phyloP scores from a whole-genome alignment of 2,797 vertebrate species.

The Sphenodon punctatus region DNA sequence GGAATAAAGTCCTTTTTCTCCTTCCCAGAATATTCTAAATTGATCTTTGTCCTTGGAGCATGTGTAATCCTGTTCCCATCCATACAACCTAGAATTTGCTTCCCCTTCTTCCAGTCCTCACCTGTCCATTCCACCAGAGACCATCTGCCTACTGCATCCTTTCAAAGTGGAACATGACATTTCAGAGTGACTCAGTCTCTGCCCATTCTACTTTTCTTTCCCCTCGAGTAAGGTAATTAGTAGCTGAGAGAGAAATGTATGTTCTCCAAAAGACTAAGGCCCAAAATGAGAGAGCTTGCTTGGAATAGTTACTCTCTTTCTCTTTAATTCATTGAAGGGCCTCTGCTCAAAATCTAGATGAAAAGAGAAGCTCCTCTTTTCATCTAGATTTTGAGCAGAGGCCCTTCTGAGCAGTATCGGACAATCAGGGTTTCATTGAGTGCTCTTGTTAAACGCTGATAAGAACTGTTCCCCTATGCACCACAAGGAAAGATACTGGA shows the following conservation, averaged over 20 bases:
- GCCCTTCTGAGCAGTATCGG: no score
- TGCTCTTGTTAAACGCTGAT: not conserved
- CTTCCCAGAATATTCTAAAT: not conserved
- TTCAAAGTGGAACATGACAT: slow-evolving; percentile 5
- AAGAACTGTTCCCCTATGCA: not conserved
- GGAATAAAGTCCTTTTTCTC: not conserved
- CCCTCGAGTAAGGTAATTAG: no score
- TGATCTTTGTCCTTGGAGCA: slow-evolving; percentile 21
- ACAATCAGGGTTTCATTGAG: no score
- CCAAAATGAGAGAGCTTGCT: no score
- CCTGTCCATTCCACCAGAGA: not conserved
- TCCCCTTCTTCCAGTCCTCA: not conserved
- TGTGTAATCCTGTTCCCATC: not conserved
- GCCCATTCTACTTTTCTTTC: not conserved
- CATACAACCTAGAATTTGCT: not conserved
- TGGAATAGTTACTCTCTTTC: no score
- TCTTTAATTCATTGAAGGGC: no score
- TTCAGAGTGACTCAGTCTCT: not conserved
- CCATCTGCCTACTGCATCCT: not conserved
- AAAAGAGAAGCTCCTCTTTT: no score
- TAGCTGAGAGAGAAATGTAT: no score
- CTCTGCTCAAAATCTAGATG: no score
- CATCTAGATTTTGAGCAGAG: no score
- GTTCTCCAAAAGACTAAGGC: no score
- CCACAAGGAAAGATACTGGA: not conserved